phyloP scores from a whole-genome alignment of 2,113 vertebrate genomes.

The Uria aalge region DNA sequence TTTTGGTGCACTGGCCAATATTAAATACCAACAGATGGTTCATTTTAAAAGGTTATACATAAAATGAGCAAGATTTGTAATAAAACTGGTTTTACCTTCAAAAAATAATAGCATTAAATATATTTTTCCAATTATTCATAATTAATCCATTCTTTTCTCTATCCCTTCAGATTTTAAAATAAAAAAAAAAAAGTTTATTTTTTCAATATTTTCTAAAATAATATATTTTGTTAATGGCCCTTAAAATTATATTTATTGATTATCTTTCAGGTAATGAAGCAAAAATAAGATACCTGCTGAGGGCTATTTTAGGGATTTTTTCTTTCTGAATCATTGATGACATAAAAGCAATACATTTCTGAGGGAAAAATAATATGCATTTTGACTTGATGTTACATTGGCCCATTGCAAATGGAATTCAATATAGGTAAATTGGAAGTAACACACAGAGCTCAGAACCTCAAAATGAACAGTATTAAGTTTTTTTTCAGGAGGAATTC shows the following conservation, averaged over 20 bases:
- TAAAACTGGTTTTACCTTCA: background rate
- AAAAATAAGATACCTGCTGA: background rate
- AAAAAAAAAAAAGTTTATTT: background rate
- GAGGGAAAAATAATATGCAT: background rate
- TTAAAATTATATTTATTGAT: background rate
- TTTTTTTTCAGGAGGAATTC: background rate
- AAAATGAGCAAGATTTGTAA: background rate
- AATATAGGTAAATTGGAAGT: background rate
- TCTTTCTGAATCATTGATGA: background rate
- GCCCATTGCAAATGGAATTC: background rate
- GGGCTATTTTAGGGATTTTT: background rate
- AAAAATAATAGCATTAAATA: background rate
- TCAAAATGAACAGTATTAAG: background rate
- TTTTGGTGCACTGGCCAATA: background rate
- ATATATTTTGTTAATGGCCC: background rate
- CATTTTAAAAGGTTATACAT: background rate
- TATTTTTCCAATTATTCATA: background rate
- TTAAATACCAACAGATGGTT: background rate
- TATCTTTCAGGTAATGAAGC: background rate
- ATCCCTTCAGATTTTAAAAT: background rate
- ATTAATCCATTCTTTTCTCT: background rate
- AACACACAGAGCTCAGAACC: too few relatives aligned
- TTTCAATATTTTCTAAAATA: background rate
- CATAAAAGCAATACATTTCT: background rate
- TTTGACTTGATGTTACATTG: background rate